Conservation (phyloP, 2,113 vertebrate genomes). For the Istiophorus platypterus region DNA sequence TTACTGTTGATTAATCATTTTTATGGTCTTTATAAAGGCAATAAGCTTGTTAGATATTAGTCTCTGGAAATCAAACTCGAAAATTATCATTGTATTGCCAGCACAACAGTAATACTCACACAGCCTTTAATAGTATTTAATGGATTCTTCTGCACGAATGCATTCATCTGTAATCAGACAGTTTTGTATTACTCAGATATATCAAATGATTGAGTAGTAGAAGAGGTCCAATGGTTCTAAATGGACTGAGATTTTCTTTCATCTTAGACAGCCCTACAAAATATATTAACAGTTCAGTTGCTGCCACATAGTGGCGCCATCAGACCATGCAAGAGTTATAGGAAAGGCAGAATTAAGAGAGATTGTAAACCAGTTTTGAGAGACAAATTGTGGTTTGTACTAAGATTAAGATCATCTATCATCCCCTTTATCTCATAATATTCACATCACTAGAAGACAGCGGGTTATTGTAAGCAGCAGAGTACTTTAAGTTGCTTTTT, state of each 20-base stretch:
- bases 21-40: not conserved
- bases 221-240: not conserved
- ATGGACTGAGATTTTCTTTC: not conserved
- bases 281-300: not conserved
- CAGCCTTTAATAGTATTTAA: not conserved
- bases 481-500: not conserved
- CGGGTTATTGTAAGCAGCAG: not conserved
- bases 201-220: not conserved
- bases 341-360: not conserved
- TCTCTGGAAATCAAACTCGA: conserved; percentile 4
- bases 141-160: not conserved
- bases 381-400: not conserved
- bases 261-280: not conserved
- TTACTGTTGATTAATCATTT: conserved; percentile 4
- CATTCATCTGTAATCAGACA: not conserved
- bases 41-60: not conserved
- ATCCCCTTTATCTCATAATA: not conserved
- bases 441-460: not conserved
- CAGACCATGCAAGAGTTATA: not conserved
- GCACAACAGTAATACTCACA: not conserved
- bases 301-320: conserved; percentile 70
- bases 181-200: not conserved
- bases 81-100: not conserved
- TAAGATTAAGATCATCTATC: conserved; percentile 2
- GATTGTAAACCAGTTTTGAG: conserved; percentile 10